Evolutionary conservation across 2,888 invertebrate genomes (phyloP).

Genomic region (Chrysolina haemoptera): DNA sequence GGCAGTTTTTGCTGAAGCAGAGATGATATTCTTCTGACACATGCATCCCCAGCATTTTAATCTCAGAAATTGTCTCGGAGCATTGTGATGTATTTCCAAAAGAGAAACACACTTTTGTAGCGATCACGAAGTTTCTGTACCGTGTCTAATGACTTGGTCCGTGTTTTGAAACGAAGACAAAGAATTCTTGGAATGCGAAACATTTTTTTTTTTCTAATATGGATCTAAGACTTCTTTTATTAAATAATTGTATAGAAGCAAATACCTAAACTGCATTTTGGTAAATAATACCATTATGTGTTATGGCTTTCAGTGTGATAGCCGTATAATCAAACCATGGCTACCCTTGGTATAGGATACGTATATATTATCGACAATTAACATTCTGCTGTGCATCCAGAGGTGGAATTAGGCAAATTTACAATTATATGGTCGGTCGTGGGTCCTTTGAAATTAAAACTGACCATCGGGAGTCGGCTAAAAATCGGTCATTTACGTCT

Average conservation of each 20-base stretch:
- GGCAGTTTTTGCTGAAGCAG: no score
- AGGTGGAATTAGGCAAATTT: constrained; percentile 30
- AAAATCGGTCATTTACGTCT: constrained; percentile 26
- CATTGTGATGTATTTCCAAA: no score
- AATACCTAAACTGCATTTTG: constrained; percentile 5
- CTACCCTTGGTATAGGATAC: constrained; percentile 19
- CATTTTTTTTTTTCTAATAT: not conserved
- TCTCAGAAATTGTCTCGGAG: no score
- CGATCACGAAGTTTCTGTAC: no score
- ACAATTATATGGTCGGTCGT: constrained; percentile 29
- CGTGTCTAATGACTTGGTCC: no score
- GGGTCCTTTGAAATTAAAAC: constrained; percentile 29
- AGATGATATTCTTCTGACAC: no score
- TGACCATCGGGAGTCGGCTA: not conserved
- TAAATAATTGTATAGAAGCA: not conserved
- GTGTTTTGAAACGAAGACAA: no score
- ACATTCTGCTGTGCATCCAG: constrained; percentile 28
- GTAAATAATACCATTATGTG: constrained; percentile 2
- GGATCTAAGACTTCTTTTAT: not conserved
- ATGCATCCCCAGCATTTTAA: no score
- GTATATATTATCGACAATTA: constrained; percentile 20
- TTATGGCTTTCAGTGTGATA: not conserved
- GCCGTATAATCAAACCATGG: constrained; percentile 26
- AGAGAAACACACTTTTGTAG: no score
- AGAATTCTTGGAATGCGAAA: no score